Evolutionary conservation across 1,140 invertebrate genomes (phyloP), one percentile per base, ranked within the genome.

Genomic region (Hylaeus anthracinus): DNA sequence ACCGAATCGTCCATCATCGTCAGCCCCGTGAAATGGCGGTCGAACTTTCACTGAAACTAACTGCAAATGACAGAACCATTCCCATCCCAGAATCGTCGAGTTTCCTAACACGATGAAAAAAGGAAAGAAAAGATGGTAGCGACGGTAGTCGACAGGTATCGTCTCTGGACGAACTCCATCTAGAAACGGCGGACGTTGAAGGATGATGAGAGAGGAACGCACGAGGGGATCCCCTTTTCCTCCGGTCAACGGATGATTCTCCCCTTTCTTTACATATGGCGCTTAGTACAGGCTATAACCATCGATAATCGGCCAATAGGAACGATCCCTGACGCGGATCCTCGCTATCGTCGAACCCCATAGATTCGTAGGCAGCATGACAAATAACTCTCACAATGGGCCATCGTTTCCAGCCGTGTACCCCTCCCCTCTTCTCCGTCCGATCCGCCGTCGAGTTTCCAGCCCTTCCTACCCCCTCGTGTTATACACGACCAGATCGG

Each of bases 341-440:
- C 75, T 74, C 84, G 82, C n/a, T 86, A 78, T 86, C 83, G 82
- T 88, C 83, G 82, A 83, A 85, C 81, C 87, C 86, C 84, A 88
- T 89, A 89, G 84, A 91, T 90, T 89, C 86, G 81, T 84, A 90
- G 89, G 83, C 86, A 90, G 89, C 86, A 92, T 93, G 92, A 93
- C 92, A 93, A 93, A 93, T 93, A 92, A 92, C 90, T 91, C 86
- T 91, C 88, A 92, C 91, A 92, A 93, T 92, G 89, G 91, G 72
- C 89, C 88, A 90, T 92, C 83, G 83, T 66, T 82, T 71, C 80
- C 72, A 70, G 72, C 80, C 83, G 73, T 79, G 78, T 64, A 67
- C 80, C 78, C 80, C 83, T 26, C 26, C 77, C 85, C 78, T 81
- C 78, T 74, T 72, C 1, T 81, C 86, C 72, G 26, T 37, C 26